Conservation (phyloP, 2,113 vertebrate species). For the Vireo altiloquus region DNA sequence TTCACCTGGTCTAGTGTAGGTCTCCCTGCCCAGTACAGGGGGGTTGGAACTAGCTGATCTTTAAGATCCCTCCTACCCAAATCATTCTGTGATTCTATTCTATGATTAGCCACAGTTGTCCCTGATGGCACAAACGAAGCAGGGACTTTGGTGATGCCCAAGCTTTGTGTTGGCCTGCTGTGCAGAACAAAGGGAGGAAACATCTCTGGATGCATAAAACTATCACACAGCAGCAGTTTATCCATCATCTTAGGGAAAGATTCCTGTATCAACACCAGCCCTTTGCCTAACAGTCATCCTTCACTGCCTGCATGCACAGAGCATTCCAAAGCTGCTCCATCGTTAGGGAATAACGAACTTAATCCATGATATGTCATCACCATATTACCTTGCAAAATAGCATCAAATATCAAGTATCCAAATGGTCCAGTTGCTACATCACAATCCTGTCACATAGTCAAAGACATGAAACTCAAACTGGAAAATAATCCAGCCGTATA, state of each 20-base stretch:
- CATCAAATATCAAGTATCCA: background rate
- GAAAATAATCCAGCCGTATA: background rate
- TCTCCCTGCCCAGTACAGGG: background rate
- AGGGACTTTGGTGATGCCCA: fast-evolving
- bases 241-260: background rate
- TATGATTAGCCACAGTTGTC: background rate
- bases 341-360: background rate
- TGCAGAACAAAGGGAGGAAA: background rate
- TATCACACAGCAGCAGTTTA: background rate
- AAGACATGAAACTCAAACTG: background rate
- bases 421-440: background rate
- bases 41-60: background rate
- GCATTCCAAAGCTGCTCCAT: background rate
- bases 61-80: background rate
- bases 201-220: background rate
- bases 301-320: no score
- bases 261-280: background rate
- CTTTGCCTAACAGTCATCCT: background rate
- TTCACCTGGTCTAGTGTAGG: background rate
- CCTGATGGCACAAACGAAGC: background rate
- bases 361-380: background rate
- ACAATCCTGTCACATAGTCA: background rate
- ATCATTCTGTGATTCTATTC: background rate
- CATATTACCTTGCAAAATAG: background rate
- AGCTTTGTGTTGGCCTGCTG: background rate